These are phyloP conservation scores for Drosophila suboccidentalis DNA, from an alignment of 2,888 invertebrate genomes.

Conservation along the genomic window DNA sequence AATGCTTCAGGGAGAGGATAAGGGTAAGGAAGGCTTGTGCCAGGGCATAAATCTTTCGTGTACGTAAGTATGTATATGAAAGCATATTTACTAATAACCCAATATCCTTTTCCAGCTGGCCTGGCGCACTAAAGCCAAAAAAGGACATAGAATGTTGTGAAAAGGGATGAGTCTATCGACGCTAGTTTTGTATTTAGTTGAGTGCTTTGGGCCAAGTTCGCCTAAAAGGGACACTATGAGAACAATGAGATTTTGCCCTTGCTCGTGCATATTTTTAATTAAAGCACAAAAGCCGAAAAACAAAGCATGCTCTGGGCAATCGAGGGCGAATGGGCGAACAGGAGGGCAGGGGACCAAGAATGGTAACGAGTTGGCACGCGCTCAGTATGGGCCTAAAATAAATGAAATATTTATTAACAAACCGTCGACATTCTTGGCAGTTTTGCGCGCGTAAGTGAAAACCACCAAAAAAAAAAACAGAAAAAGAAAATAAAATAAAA, in stretches of 20 bases:
- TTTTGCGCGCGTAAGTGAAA: conserved; percentile 68
- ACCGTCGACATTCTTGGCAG: conserved; percentile 70
- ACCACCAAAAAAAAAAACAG: conserved; percentile 34
- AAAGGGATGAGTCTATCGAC: conserved; percentile 34
- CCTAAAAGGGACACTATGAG: conserved; percentile 47
- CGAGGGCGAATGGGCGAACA: background rate
- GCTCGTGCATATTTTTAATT: conserved; percentile 73
- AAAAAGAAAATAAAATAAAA: conserved; percentile 7
- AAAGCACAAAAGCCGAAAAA: conserved; percentile 70
- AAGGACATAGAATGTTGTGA: conserved; percentile 42
- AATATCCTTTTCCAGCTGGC: conserved; percentile 62
- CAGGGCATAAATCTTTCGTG: conserved; percentile 74
- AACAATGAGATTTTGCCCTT: conserved; percentile 57
- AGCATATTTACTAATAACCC: conserved; percentile 79
- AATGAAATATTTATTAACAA: conserved; percentile 80
- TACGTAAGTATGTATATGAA: conserved; percentile 59
- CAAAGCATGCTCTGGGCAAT: conserved; percentile 45
- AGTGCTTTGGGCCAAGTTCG: conserved; percentile 68
- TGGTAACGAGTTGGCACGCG: conserved; percentile 20
- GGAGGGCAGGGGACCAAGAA: background rate
- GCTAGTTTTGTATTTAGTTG: conserved; percentile 71
- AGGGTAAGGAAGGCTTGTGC: conserved; percentile 43
- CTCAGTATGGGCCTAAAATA: conserved; percentile 64
- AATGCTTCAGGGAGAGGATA: conserved; percentile 6
- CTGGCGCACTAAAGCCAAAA: conserved; percentile 47